These are phyloP conservation scores for Cephus pulcher DNA, from an alignment of 2,888 invertebrate species.

Conservation along the genomic window DNA sequence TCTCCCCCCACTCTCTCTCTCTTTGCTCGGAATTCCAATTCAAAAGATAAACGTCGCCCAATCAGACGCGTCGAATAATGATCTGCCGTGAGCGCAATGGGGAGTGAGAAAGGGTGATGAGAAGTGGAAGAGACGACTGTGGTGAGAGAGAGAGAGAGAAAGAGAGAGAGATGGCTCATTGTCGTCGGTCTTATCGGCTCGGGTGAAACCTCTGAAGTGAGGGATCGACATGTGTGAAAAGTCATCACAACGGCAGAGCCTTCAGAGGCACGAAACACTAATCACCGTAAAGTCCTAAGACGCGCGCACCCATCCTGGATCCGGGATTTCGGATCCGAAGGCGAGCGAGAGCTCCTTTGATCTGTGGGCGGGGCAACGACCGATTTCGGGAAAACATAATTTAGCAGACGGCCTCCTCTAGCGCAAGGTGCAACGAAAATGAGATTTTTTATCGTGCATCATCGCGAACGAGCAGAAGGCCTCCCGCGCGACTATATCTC, in stretches of 20 bases:
- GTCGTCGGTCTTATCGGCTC: background rate
- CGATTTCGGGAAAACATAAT: conserved; percentile 59
- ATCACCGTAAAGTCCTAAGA: conserved; percentile 26
- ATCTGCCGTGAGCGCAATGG: too few species aligned
- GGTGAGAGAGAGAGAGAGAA: too few species aligned
- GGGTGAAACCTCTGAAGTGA: background rate
- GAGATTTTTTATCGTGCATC: conserved; percentile 61
- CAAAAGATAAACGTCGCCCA: too few species aligned
- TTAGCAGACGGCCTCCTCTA: conserved; percentile 46
- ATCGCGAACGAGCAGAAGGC: conserved; percentile 28
- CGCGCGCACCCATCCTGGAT: background rate
- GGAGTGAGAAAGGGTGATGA: too few species aligned
- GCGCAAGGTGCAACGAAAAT: conserved; percentile 64
- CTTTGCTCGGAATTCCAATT: too few species aligned
- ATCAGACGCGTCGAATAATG: too few species aligned
- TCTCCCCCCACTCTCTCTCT: too few species aligned
- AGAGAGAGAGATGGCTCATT: background rate
- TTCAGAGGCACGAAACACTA: conserved; percentile 14
- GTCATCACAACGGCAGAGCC: background rate
- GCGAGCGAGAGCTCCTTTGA: conserved; percentile 3
- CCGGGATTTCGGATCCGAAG: background rate
- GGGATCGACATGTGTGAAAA: background rate
- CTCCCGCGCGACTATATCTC: background rate
- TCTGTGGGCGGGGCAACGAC: conserved; percentile 48
- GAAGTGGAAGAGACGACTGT: too few species aligned